Percentiles rank a stretch among this genome's conserved stretches.
phyloP scores from a whole-genome alignment of 2,888 invertebrate genomes.

The Ophion ellenae region DNA sequence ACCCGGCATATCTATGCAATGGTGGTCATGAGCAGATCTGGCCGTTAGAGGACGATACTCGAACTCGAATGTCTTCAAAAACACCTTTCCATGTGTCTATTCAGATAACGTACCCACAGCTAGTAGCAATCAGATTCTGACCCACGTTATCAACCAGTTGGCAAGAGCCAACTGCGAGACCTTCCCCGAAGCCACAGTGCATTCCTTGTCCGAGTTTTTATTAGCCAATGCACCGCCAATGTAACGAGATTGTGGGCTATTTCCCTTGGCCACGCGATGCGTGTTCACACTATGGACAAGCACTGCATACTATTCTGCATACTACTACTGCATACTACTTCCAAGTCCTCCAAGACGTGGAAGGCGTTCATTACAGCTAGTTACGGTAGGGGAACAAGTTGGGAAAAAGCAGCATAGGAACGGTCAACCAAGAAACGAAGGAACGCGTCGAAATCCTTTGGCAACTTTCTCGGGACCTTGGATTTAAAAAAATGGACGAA shows the following conservation, averaged over 20 bases:
- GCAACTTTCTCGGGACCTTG: slow-evolving; percentile 26
- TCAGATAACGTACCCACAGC: not conserved
- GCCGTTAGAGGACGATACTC: not conserved
- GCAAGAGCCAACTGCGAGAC: slow-evolving; percentile 8
- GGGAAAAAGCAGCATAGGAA: slow-evolving; percentile 13
- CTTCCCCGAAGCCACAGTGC: slow-evolving; percentile 16
- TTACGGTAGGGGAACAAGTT: not conserved
- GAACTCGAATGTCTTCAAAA: not conserved
- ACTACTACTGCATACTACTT: not conserved
- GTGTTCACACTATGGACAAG: not conserved
- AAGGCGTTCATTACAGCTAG: not conserved
- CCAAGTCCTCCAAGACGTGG: not conserved
- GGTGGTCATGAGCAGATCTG: too few species aligned
- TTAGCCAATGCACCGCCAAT: not conserved
- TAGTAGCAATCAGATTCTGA: slow-evolving; percentile 15
- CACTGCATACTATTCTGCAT: not conserved
- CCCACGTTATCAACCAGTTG: slow-evolving; percentile 26
- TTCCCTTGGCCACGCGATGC: slow-evolving; percentile 49
- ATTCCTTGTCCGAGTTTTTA: slow-evolving; percentile 41
- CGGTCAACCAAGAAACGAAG: not conserved
- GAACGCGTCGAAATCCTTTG: slow-evolving; percentile 1
- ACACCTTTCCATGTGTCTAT: not conserved
- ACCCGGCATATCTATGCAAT: not conserved
- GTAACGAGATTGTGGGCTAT: slow-evolving; percentile 26
- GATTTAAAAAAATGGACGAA: not conserved